Conservation (phyloP, 2,888 invertebrate species). For the Cheiracanthium punctorium region DNA sequence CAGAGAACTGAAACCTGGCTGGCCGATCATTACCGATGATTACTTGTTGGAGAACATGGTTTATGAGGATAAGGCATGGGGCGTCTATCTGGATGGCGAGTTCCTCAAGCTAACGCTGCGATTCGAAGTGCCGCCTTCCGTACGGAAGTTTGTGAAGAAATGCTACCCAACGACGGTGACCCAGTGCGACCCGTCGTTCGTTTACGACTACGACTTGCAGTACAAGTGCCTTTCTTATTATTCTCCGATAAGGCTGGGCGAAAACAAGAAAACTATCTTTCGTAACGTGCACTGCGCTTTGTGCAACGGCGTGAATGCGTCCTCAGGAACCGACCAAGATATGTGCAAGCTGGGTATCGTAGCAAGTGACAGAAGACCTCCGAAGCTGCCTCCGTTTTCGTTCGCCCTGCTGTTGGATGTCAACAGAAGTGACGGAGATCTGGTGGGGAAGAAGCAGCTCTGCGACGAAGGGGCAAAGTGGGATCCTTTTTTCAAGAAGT, state of each 20-base stretch:
- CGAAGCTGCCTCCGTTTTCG: neutral
- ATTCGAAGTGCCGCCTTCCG: neutral
- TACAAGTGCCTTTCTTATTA: neutral
- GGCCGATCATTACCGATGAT: neutral
- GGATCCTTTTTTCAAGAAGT: conserved; percentile 25
- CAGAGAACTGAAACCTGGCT: no score
- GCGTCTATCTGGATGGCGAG: neutral
- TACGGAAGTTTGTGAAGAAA: conserved; percentile 13
- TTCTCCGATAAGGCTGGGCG: neutral
- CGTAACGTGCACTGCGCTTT: neutral
- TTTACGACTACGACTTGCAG: neutral
- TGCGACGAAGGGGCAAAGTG: neutral
- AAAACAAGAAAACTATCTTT: neutral
- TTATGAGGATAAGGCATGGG: conserved; percentile 15
- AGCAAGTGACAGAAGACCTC: no score
- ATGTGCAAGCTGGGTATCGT: neutral
- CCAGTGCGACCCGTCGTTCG: conserved; percentile 73
- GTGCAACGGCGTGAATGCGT: neutral
- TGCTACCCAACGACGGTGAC: conserved; percentile 71
- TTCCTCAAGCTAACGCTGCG: neutral
- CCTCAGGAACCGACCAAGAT: neutral
- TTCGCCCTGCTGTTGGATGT: conserved; percentile 8
- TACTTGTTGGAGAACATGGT: neutral
- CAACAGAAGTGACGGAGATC: neutral
- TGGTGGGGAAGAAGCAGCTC: neutral